Percentiles rank a stretch among this genome's conserved stretches.
These are phyloP conservation scores for Mimachlamys varia DNA, from an alignment of 2,888 invertebrate genomes.

Conservation along the genomic window DNA sequence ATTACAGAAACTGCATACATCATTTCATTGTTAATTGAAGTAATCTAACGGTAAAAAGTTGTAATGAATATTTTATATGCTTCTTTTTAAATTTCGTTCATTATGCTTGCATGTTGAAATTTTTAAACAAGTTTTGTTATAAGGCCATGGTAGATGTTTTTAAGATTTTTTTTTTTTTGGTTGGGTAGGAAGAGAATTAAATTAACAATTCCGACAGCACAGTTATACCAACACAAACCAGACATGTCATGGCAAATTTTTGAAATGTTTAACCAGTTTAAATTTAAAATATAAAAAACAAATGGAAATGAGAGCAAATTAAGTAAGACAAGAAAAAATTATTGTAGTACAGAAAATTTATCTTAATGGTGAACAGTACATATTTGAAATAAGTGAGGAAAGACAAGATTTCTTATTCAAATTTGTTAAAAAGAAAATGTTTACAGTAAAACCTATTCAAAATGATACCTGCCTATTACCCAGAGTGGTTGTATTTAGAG, in stretches of 20 bases:
- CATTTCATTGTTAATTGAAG: background rate
- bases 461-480: too few species aligned
- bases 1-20: background rate
- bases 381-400: too few species aligned
- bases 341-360: background rate
- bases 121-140: background rate
- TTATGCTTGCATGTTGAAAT: background rate
- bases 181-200: slow-evolving; percentile 4
- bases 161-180: background rate
- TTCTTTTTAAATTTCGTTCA: background rate
- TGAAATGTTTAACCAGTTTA: background rate
- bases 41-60: background rate
- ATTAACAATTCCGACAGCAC: slow-evolving; percentile 31
- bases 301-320: background rate
- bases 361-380: background rate
- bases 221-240: slow-evolving; percentile 31
- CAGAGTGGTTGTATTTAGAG: too few species aligned
- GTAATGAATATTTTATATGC: background rate
- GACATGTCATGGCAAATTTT: slow-evolving; percentile 1
- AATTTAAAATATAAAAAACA: background rate
- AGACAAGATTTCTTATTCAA: too few species aligned
- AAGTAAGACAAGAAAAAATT: background rate
- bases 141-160: background rate
- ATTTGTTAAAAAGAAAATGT: too few species aligned
- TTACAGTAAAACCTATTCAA: too few species aligned